Conservation (phyloP, 2,888 invertebrate species). For the Drosophila kanekoi region DNA sequence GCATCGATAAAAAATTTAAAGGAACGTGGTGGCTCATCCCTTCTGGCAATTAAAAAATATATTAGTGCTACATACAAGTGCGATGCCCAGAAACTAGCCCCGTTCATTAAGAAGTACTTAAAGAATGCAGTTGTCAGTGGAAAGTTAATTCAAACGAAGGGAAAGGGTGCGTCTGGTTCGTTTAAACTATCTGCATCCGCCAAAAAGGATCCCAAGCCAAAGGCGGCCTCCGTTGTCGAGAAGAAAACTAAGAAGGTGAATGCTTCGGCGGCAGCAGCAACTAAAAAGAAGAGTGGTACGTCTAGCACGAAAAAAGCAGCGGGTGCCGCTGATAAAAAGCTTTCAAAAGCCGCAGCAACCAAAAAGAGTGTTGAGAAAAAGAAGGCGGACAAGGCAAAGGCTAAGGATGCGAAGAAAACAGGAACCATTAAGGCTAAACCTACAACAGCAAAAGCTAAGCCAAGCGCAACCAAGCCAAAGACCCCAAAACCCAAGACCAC, state of each 20-base stretch:
- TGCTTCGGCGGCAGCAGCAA: slow-evolving; percentile 12
- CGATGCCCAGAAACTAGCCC: slow-evolving; percentile 66
- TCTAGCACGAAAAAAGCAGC: slow-evolving; percentile 27
- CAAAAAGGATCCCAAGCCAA: no score
- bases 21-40: slow-evolving; percentile 55
- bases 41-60: slow-evolving; percentile 58
- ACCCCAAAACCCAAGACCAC: no score
- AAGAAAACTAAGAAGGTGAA: no score
- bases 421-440: no score
- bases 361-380: slow-evolving; percentile 50
- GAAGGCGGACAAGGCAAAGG: no score
- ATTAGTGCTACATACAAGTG: slow-evolving; percentile 58
- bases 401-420: no score
- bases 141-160: slow-evolving; percentile 76
- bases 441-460: no score
- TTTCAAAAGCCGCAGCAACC: slow-evolving; percentile 31
- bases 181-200: no score
- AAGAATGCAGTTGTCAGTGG: slow-evolving; percentile 86
- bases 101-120: slow-evolving; percentile 88
- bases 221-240: no score
- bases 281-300: slow-evolving; percentile 22
- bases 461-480: no score
- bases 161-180: no score
- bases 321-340: slow-evolving; percentile 37
- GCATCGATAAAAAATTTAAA: no score